A percentile compares a stretch with the other conserved stretches of the same genome.
Evolutionary conservation across 2,888 invertebrate species (phyloP).

Genomic region (Antheraea assamensis): DNA sequence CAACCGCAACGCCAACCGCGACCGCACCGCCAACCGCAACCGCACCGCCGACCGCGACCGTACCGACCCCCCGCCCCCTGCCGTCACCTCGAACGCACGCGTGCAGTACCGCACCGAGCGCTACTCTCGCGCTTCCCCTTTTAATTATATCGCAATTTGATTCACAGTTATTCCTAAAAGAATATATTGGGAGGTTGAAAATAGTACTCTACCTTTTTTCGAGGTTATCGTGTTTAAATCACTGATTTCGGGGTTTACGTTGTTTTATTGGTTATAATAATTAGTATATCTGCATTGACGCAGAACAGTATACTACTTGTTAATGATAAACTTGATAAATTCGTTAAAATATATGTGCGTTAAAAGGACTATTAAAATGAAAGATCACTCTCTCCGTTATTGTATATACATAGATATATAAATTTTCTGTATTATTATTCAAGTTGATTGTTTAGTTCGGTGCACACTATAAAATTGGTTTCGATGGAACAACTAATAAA

Average conservation of each 20-base stretch:
- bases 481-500: background rate
- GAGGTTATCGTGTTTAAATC: background rate
- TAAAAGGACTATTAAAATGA: background rate
- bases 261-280: background rate
- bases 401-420: background rate
- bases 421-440: background rate
- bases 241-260: background rate
- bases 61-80: slow-evolving; percentile 21
- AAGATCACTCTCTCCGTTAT: background rate
- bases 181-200: background rate
- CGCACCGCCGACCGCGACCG: slow-evolving; percentile 24
- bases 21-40: slow-evolving; percentile 30
- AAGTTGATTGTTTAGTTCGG: background rate
- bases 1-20: slow-evolving; percentile 26
- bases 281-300: background rate
- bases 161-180: background rate
- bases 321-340: background rate
- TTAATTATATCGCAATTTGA: slow-evolving; percentile 1
- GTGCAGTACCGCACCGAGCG: slow-evolving; percentile 7
- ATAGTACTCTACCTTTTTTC: background rate
- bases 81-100: slow-evolving; percentile 24
- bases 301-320: background rate
- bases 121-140: slow-evolving; percentile 25
- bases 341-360: background rate
- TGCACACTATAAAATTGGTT: background rate